Evolutionary conservation across 1,140 invertebrate genomes (phyloP).

Genomic region (Formica selysi): DNA sequence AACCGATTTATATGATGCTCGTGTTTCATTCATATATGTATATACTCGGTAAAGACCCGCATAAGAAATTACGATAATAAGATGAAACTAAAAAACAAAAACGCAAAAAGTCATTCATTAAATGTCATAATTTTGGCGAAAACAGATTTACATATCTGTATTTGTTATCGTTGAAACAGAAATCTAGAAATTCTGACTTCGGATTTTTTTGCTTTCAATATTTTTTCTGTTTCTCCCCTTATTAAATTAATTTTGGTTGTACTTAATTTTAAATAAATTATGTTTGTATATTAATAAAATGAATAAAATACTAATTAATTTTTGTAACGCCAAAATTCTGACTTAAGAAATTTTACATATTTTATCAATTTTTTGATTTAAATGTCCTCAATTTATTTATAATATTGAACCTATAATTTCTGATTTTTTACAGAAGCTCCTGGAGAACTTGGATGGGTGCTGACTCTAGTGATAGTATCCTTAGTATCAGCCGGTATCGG

Average conservation of each 20-base stretch:
- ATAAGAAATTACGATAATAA: conserved; percentile 34
- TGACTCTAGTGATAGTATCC: conserved; percentile 87
- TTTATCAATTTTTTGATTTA: background rate
- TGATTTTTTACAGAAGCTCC: conserved; percentile 83
- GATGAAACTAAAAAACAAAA: conserved; percentile 1
- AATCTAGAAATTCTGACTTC: background rate
- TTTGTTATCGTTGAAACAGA: background rate
- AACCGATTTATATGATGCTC: conserved; percentile 62
- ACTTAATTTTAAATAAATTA: background rate
- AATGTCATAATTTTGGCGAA: conserved; percentile 2
- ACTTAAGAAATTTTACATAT: background rate
- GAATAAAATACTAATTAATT: background rate
- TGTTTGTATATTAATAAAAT: background rate
- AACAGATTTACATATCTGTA: conserved; percentile 16
- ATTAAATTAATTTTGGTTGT: background rate
- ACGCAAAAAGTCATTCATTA: conserved; percentile 1
- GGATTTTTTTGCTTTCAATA: background rate
- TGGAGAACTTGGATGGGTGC: conserved; percentile 86
- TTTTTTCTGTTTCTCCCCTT: background rate
- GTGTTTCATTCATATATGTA: background rate
- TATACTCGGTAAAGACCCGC: background rate
- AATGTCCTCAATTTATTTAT: background rate
- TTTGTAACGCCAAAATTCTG: background rate
- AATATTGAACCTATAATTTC: conserved; percentile 19
- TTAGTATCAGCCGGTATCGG: conserved; percentile 87